Evolutionary conservation across 2,797 vertebrate species (phyloP), one percentile per base, ranked within the genome.

Genomic region (Enteromius unitaeniatus): DNA sequence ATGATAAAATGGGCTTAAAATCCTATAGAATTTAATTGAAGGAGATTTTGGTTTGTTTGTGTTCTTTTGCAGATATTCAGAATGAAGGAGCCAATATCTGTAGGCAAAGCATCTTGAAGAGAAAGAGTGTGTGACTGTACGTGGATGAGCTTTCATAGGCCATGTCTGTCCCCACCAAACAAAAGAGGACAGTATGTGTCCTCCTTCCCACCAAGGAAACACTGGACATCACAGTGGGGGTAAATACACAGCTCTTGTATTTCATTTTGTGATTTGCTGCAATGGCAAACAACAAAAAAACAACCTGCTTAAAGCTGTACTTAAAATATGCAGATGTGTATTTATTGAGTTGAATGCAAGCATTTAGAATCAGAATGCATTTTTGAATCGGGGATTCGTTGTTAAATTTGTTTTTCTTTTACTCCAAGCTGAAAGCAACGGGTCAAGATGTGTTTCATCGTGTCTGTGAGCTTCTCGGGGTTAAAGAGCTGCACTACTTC

Each of bases 401-500:
- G 26, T 28, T 14, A 21, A 67, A 75, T 47, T 19, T 15, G 15
- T 68, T 80, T 75, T 11, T 69, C 10, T 42, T 49, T 10, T 70
- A 28, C 68, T 45, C 92, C 6, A 90, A 98, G 97, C 91, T 94
- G 74, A 97, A 95, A 94, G 95, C 96, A 85, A 96, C 96, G 0
- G 97, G 96, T 47, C 95, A 96, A 74, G 96, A 97, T 87, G 95
- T 98, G 88, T 96, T 97, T 84, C 93, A 92, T 82, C 92, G 90
- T 77, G 95, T 96, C 75, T 95, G 95, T 14, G 94, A 95, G 83
- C 79, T 90, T 85, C 91, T 96, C 34, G 93, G 95, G 90, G 93
- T 98, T 88, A 95, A 95, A 91, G 96, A 97, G 75, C 91, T 96
- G 82, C 95, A 95, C 91, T 95, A 97, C 91, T 98, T 99, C 77